phyloP scores from a whole-genome alignment of 2,797 vertebrate genomes.

The Sebastes hubbsi region DNA sequence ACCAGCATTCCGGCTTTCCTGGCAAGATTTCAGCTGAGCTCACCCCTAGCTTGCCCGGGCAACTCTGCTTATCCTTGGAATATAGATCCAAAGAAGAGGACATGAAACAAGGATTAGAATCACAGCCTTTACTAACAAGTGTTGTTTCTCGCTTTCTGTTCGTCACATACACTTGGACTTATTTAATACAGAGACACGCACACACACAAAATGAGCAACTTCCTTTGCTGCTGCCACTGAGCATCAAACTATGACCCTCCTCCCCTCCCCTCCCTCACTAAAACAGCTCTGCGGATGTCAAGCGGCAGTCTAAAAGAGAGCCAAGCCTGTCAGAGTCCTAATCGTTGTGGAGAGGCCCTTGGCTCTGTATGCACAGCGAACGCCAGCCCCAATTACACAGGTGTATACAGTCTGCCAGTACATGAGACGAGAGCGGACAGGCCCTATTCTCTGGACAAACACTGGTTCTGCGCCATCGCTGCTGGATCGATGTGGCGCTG shows the following conservation, averaged over 20 bases:
- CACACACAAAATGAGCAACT: slow-evolving; percentile 4
- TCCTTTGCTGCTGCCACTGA: slow-evolving; percentile 2
- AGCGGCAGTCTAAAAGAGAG: slow-evolving; percentile 63
- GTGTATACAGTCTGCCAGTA: slow-evolving; percentile 66
- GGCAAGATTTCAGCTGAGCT: neutral
- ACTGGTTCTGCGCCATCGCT: slow-evolving; percentile 54
- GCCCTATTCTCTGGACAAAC: slow-evolving; percentile 61
- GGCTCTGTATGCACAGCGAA: slow-evolving; percentile 71
- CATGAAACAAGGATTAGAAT: slow-evolving; percentile 16
- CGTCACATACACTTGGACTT: neutral
- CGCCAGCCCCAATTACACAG: slow-evolving; percentile 75
- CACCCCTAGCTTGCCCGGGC: neutral
- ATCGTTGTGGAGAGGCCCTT: slow-evolving; percentile 69
- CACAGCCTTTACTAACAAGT: slow-evolving; percentile 7
- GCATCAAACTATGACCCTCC: slow-evolving; percentile 17
- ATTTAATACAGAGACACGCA: neutral
- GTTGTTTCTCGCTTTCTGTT: slow-evolving; percentile 1
- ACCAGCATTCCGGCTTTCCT: neutral
- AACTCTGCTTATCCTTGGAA: neutral
- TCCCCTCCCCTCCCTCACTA: neutral
- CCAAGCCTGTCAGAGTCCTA: slow-evolving; percentile 70
- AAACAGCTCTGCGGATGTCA: slow-evolving; percentile 51
- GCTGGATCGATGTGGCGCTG: slow-evolving; percentile 62
- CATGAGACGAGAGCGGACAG: slow-evolving; percentile 46
- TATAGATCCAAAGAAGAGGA: slow-evolving; percentile 20